phyloP scores from a whole-genome alignment of 2,113 vertebrate genomes.

The Pseudorasbora parva region DNA sequence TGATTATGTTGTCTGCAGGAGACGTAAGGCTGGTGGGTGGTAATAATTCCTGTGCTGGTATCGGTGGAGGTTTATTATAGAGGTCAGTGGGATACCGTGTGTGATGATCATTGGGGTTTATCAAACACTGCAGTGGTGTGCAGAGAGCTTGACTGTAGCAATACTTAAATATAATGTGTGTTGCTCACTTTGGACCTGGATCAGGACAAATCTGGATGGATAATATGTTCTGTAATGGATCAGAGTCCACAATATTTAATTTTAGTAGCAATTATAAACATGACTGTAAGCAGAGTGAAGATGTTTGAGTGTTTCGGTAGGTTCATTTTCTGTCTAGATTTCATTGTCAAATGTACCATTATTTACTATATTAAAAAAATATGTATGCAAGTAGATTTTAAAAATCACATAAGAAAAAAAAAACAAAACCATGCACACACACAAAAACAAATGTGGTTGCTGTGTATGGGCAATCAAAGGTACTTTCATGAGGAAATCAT shows the following conservation, averaged over 20 bases:
- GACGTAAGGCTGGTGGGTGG: too few species aligned
- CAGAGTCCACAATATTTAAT: background rate
- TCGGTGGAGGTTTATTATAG: background rate
- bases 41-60: background rate
- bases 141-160: background rate
- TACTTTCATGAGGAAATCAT: too few species aligned
- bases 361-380: too few species aligned
- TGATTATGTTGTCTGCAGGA: too few species aligned
- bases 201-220: background rate
- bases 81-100: background rate
- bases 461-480: too few species aligned
- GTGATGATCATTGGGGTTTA: constrained; percentile 2
- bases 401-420: too few species aligned
- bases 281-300: background rate
- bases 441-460: too few species aligned
- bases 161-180: background rate
- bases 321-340: too few species aligned
- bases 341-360: background rate
- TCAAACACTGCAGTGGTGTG: constrained; percentile 17
- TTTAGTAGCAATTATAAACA: background rate
- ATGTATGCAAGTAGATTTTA: background rate
- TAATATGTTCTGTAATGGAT: fast-evolving
- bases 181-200: background rate
- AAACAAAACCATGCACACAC: too few species aligned
- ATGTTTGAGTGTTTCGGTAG: background rate